Conservation (phyloP, 2,113 vertebrate genomes). For the Percina caprodes region DNA sequence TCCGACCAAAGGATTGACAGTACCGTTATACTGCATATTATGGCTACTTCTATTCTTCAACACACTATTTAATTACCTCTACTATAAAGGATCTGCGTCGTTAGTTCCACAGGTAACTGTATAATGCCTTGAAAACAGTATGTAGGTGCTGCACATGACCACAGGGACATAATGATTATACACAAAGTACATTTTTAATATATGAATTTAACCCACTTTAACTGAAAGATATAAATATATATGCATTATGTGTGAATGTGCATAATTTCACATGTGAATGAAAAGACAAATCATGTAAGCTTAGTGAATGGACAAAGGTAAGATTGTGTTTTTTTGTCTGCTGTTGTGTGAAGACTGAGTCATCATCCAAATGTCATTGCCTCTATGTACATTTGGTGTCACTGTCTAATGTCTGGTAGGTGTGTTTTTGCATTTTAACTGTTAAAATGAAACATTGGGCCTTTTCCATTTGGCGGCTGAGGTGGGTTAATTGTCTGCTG, state of each 20-base stretch:
- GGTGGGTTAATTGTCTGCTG: background rate
- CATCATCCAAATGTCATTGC: background rate
- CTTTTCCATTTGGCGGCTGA: background rate
- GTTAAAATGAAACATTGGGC: background rate
- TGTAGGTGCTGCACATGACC: slow-evolving; percentile 8
- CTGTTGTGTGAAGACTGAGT: slow-evolving; percentile 25
- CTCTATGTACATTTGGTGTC: background rate
- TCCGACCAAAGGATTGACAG: accelerated
- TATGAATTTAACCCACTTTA: background rate
- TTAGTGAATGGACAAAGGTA: slow-evolving; percentile 11
- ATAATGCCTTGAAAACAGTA: slow-evolving; percentile 22
- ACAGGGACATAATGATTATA: slow-evolving; percentile 19
- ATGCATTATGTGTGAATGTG: background rate
- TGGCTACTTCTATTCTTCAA: background rate
- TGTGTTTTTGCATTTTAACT: slow-evolving; percentile 1
- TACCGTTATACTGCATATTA: background rate
- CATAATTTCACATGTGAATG: background rate
- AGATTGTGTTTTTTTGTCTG: background rate
- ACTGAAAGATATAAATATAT: background rate
- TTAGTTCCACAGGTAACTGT: background rate
- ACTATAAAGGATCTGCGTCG: background rate
- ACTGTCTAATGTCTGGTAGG: background rate
- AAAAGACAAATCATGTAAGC: background rate
- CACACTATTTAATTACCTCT: slow-evolving; percentile 15
- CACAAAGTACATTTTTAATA: background rate